These are phyloP conservation scores for Ctenomys sociabilis DNA, from an alignment of 2,113 vertebrate genomes.

Conservation along the genomic window DNA sequence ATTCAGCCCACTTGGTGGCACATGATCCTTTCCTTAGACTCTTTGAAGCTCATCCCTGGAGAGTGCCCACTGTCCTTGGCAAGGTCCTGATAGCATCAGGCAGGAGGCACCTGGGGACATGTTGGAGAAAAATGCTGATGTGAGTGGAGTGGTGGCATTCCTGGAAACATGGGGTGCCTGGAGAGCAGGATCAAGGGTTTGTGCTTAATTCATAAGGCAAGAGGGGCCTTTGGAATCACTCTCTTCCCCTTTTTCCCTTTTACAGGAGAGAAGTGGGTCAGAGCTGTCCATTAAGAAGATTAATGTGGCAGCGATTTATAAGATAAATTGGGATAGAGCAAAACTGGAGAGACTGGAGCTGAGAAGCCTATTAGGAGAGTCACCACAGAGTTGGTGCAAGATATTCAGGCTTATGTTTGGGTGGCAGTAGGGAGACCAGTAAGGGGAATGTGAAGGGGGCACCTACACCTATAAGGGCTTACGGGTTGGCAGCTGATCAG, in stretches of 20 bases:
- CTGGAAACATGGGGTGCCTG: not conserved
- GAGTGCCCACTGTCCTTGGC: not conserved
- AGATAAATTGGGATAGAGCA: conserved; percentile 46
- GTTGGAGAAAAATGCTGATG: not conserved
- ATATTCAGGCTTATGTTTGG: not conserved
- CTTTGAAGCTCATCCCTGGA: not conserved
- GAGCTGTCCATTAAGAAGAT: conserved; percentile 47
- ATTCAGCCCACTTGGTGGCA: not conserved
- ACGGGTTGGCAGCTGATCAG: not conserved
- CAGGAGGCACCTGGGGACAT: fast-evolving
- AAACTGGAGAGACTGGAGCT: not conserved
- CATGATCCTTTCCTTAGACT: not conserved
- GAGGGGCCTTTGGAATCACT: not conserved
- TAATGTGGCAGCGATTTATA: conserved; percentile 40
- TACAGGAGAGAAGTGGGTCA: conserved; percentile 46
- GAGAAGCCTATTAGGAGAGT: not conserved
- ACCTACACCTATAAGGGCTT: fast-evolving
- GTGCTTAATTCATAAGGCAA: not conserved
- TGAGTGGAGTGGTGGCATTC: not conserved
- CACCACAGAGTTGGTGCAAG: not conserved
- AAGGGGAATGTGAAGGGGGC: not conserved
- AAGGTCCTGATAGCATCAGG: not conserved
- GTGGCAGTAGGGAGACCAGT: not conserved
- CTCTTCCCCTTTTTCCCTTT: not conserved
- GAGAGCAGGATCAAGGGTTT: not conserved